These are phyloP conservation scores for Anhinga rufa DNA, from an alignment of 2,113 vertebrate genomes.

Conservation along the genomic window DNA sequence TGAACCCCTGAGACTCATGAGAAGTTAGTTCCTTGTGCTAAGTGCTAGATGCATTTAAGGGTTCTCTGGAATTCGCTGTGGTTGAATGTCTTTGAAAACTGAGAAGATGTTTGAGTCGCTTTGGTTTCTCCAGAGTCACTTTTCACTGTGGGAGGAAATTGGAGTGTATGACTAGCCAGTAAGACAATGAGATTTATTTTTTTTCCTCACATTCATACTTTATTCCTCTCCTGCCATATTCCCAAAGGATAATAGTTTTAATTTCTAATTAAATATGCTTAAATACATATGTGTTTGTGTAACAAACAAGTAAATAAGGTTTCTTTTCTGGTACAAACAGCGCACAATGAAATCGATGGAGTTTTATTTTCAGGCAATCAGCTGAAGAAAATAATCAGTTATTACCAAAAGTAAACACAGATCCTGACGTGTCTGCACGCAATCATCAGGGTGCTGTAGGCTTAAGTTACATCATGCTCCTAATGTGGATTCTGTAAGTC, in stretches of 20 bases:
- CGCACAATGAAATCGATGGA: neutral
- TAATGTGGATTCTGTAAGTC: neutral
- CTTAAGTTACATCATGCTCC: neutral
- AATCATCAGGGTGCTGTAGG: neutral
- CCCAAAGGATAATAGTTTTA: neutral
- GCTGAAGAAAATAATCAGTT: neutral
- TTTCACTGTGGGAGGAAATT: constrained; percentile 11
- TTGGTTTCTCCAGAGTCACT: constrained; percentile 11
- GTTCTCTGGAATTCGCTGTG: constrained; percentile 25
- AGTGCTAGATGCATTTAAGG: neutral
- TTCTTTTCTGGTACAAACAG: neutral
- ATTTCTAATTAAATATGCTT: neutral
- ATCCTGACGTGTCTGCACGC: neutral
- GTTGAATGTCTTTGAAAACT: constrained; percentile 43
- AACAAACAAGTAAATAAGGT: neutral
- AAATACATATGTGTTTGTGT: neutral
- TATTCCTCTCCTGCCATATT: neutral
- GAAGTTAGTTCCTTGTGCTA: neutral
- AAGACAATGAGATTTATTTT: neutral
- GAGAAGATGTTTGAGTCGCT: neutral
- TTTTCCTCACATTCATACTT: neutral
- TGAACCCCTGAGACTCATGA: neutral
- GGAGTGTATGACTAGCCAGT: neutral
- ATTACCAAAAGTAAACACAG: neutral
- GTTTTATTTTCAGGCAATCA: neutral